Base-by-base conservation (phyloP, 2,797 vertebrate genomes). In the Lacerta viridis region DNA sequence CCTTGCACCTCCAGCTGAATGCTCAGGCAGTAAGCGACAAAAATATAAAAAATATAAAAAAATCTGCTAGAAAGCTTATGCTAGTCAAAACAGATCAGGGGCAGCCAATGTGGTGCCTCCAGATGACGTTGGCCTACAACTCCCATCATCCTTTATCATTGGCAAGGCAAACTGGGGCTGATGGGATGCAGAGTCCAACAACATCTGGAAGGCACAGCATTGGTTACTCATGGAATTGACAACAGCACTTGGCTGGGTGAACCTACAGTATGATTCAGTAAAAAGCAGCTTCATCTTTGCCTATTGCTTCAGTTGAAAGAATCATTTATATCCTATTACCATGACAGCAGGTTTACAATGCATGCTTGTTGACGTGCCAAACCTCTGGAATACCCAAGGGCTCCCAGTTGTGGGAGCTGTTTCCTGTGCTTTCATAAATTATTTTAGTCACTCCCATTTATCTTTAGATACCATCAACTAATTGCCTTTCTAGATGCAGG, bases 401-500 rank as follows among this genome's bases (percentile, higher is more conserved):
- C 36, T 88, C 50, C 36, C 61, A 77, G 46, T 81, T 90, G 59
- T 76, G 33, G 59, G 27, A 87, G 43, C 55, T 29, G 25, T 46
- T 83, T 61, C 66, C 82, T 74, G 80, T 36, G 61, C 17, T 84
- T 61, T 41, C 66, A 83, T 82, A 83, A 64, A 77, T 61, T 59
- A 82, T 77, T 85, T 88, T 82, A 77, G 72, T 82, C 50, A 61
- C 23, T 80, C 64, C 25, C 68, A 80, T 72, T 80, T 64, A 89
- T 84, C 78, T 81, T 71, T 55, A 81, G 41, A 66, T 89, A 36
- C 33, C 23, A 89, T 85, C 55, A 80, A 74, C 1, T n/a, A 89
- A 89, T 66, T 88, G 78, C 7, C 27, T 80, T 89, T 75, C 83
- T 81, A 75, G n/a, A 68, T 81, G n/a, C 75, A 90, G 41, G 36